A percentile compares a stretch with the other conserved stretches of the same genome.
Evolutionary conservation across 2,113 vertebrate species (phyloP).

Genomic region (Cyprinodon variegatus): DNA sequence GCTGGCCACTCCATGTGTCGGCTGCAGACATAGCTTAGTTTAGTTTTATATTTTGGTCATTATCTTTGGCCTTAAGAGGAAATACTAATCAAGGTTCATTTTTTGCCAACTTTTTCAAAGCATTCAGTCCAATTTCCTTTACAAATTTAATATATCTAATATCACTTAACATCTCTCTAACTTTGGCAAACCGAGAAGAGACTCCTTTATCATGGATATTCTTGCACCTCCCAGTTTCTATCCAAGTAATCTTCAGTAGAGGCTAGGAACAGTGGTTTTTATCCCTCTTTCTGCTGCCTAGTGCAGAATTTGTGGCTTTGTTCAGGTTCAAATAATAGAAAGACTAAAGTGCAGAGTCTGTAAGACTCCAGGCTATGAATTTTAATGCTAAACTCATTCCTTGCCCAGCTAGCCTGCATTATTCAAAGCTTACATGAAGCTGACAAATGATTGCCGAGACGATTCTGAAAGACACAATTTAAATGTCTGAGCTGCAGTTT

Average conservation of each 20-base stretch:
- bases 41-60: too few species aligned
- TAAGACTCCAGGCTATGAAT: conserved; percentile 32
- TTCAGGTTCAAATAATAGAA: conserved; percentile 40
- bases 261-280: conserved; percentile 10
- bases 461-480: not conserved
- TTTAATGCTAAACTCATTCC: conserved; percentile 39
- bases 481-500: not conserved
- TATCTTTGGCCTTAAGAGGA: not conserved
- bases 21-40: too few species aligned
- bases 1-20: too few species aligned
- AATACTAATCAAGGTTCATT: too few species aligned
- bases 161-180: too few species aligned
- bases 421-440: not conserved
- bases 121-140: too few species aligned
- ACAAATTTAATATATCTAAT: not conserved
- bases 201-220: not conserved
- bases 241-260: not conserved
- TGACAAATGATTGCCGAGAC: not conserved
- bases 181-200: not conserved
- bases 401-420: conserved; percentile 21
- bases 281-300: conserved; percentile 7
- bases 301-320: conserved; percentile 30
- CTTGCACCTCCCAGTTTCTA: not conserved
- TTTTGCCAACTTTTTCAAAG: too few species aligned
- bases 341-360: conserved; percentile 39